These are phyloP conservation scores for Nemapogon koenigi DNA, from an alignment of 2,888 invertebrate species.

Conservation along the genomic window DNA sequence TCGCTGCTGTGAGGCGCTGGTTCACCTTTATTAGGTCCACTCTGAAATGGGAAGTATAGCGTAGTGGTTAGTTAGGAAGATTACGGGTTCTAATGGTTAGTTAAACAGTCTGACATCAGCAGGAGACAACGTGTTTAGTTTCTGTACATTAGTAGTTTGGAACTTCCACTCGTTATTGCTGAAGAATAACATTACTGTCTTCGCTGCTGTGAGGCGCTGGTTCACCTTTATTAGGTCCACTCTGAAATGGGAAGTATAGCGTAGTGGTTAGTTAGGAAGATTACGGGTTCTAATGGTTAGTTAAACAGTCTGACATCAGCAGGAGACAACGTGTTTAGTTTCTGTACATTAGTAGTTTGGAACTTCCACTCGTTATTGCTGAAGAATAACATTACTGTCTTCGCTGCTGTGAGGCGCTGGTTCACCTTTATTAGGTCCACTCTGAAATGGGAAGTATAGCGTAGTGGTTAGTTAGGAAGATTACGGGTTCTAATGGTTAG, in stretches of 20 bases:
- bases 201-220: constrained; percentile 66
- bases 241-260: no score
- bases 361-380: constrained; percentile 73
- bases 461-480: no score
- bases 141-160: constrained; percentile 55
- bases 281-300: constrained; percentile 2
- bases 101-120: constrained; percentile 48
- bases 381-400: constrained; percentile 71
- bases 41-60: no score
- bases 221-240: constrained; percentile 70
- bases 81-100: no score
- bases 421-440: constrained; percentile 70
- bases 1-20: constrained; percentile 66
- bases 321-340: constrained; percentile 42
- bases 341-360: constrained; percentile 55
- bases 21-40: constrained; percentile 70
- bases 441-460: no score
- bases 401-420: constrained; percentile 66
- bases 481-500: no score
- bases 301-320: constrained; percentile 48
- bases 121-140: constrained; percentile 42
- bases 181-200: constrained; percentile 71
- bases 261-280: not conserved
- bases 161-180: constrained; percentile 73
- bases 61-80: no score